Evolutionary conservation across 2,888 invertebrate genomes (phyloP), one percentile per base, ranked within the genome.

Genomic region (Empis livida): DNA sequence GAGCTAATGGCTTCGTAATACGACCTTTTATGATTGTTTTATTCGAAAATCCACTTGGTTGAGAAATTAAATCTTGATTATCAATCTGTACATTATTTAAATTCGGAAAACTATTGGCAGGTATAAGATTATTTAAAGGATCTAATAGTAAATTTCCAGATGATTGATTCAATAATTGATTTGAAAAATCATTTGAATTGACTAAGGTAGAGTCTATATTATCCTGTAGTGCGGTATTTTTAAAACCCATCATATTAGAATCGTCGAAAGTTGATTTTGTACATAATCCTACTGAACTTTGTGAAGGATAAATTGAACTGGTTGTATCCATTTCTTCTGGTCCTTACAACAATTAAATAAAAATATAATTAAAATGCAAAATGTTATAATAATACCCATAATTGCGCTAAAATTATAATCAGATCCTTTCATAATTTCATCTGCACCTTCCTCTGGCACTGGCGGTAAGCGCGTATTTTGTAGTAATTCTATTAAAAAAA

Each of bases 381-480:
- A n/a, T n/a, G n/a, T n/a, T 20, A 5, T 20, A 32, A 32, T 30
- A 14, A 27, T 54, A 61, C 62, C 61, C 59, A 62, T 60, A 15
- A 62, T 59, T 20, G 60, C 56, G 15, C 58, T 56, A 52, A 61
- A 61, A 38, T 56, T 61, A 50, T 65, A 68, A 27, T 66, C 67
- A 20, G 61, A 65, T 53, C 54, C 68, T 65, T 76, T 73, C 55
- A 75, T 73, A 62, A 77, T 60, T 50, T 78, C 78, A 53, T 78
- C 78, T 20, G 74, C 61, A 46, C 71, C 70, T 60, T 79, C 79
- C 58, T 79, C 79, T 8, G 78, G 78, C 50, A 79, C 77, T 15
- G 79, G 72, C 51, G 79, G 74, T 58, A 79, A 63, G 42, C 78
- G 73, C 42, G 74, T 55, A 50, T 57, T 61, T 49, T 66, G 60